phyloP scores from a whole-genome alignment of 2,888 invertebrate genomes.

The Rhamnusium bicolor region DNA sequence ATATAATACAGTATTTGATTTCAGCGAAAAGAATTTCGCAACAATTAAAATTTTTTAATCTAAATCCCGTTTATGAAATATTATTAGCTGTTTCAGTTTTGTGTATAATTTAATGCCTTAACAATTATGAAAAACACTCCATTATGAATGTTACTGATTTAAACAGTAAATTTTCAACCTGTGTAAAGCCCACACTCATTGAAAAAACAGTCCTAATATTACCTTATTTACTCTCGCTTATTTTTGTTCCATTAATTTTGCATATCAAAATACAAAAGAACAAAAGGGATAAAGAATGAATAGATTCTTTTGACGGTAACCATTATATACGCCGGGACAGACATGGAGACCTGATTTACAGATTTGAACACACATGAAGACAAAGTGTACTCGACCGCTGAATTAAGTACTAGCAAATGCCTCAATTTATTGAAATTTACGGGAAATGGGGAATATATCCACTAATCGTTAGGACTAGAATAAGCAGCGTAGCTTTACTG shows the following conservation, averaged over 20 bases:
- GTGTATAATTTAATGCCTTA: not conserved
- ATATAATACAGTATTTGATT: no score
- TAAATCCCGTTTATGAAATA: not conserved
- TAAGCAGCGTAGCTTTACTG: not conserved
- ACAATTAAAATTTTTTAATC: not conserved
- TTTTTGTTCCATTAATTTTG: constrained; percentile 14
- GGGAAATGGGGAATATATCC: not conserved
- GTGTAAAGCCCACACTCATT: not conserved
- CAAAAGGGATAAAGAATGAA: constrained; percentile 8
- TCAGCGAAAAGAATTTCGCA: not conserved
- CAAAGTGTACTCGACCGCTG: not conserved
- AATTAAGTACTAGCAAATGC: constrained; percentile 2
- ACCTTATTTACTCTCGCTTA: not conserved
- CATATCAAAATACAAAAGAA: constrained; percentile 7
- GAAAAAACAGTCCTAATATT: constrained; percentile 7
- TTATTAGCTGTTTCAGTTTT: not conserved
- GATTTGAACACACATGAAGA: not conserved
- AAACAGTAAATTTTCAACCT: not conserved
- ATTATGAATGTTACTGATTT: not conserved
- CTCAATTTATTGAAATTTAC: constrained; percentile 4
- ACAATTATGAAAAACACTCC: not conserved
- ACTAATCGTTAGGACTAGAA: not conserved
- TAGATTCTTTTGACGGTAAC: constrained; percentile 9
- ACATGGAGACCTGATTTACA: not conserved
- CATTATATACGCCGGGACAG: not conserved